Percentiles rank a stretch among this genome's conserved stretches.
Conservation (phyloP, 2,888 invertebrate genomes). For the Gisinianus flammeolus region DNA sequence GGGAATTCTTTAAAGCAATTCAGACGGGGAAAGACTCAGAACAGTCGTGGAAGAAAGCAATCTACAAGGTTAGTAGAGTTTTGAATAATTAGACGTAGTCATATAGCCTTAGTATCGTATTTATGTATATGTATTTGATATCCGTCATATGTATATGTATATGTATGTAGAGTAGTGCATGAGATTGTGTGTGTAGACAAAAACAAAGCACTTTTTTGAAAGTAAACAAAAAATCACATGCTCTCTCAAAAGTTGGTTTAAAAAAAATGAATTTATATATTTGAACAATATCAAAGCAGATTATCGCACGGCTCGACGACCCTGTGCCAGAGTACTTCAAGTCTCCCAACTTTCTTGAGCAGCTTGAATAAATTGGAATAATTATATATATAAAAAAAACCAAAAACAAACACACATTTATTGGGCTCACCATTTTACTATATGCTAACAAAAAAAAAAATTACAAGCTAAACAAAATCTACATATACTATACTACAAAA, state of each 20-base stretch:
- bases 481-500: not conserved
- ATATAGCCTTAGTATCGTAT: not conserved
- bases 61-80: slow-evolving; percentile 76
- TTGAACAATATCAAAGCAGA: slow-evolving; percentile 61
- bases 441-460: not conserved
- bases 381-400: not conserved
- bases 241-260: not conserved
- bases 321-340: slow-evolving; percentile 99
- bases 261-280: slow-evolving; percentile 16
- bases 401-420: too few relatives aligned
- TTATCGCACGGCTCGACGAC: slow-evolving; percentile 98
- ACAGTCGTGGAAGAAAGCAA: slow-evolving; percentile 99
- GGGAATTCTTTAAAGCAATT: slow-evolving; percentile 99
- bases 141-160: not conserved
- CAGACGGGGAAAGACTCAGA: slow-evolving; percentile 95
- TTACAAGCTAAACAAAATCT: not conserved
- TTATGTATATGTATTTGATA: not conserved
- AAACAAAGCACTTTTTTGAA: too few relatives aligned
- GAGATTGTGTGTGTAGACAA: too few relatives aligned
- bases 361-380: slow-evolving; percentile 78
- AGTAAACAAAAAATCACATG: not conserved
- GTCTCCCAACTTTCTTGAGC: slow-evolving; percentile 98
- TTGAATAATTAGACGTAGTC: not conserved
- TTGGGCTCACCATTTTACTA: too few relatives aligned
- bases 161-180: not conserved